A percentile compares a stretch with the other conserved stretches of the same genome.
Conservation (phyloP, 2,797 vertebrate genomes). For the Mus spretus region DNA sequence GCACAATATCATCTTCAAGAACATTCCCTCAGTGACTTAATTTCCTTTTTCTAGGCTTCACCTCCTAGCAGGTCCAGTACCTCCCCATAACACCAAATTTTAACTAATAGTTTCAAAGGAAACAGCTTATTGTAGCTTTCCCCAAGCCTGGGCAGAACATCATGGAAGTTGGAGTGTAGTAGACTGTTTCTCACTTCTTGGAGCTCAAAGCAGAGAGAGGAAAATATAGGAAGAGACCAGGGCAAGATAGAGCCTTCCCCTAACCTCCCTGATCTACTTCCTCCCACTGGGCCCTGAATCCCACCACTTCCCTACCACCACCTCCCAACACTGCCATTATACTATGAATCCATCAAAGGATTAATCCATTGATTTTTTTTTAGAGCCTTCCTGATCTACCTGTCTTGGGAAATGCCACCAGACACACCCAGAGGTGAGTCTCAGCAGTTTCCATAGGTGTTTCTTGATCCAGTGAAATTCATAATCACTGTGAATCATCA, state of each 20-base stretch:
- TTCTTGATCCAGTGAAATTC: neutral
- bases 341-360: neutral
- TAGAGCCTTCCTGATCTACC: neutral
- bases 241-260: neutral
- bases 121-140: neutral
- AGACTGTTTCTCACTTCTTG: neutral
- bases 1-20: neutral
- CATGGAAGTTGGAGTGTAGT: neutral
- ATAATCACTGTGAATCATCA: neutral
- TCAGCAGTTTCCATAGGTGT: slow-evolving; percentile 1
- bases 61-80: neutral
- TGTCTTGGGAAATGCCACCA: neutral
- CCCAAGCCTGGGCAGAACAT: neutral
- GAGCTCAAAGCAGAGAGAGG: neutral
- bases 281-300: neutral
- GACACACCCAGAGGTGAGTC: slow-evolving; percentile 6
- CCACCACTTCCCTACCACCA: neutral
- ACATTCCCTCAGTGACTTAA: neutral
- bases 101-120: neutral
- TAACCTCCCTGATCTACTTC: neutral
- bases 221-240: neutral
- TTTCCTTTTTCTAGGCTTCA: neutral
- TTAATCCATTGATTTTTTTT: neutral
- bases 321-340: neutral
- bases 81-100: neutral